Conservation (phyloP, 2,113 vertebrate genomes). For the Anguilla japonica region DNA sequence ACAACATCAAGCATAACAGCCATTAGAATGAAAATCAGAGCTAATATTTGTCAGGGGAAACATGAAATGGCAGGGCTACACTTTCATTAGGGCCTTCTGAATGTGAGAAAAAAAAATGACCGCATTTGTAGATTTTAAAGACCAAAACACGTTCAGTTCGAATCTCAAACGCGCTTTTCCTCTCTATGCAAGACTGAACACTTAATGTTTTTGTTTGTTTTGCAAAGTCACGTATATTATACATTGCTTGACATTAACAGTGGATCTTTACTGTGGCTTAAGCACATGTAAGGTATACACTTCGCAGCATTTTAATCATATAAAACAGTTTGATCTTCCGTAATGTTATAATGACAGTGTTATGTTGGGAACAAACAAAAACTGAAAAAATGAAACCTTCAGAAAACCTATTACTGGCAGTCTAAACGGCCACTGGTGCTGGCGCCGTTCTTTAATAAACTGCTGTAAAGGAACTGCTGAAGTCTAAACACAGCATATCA, state of each 20-base stretch:
- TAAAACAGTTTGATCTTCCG: not conserved
- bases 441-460: not conserved
- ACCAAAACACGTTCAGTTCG: not conserved
- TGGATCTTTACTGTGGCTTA: not conserved
- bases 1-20: not conserved
- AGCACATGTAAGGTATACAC: not conserved
- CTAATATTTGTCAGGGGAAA: not conserved
- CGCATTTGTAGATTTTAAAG: not conserved
- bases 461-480: not conserved
- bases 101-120: not conserved
- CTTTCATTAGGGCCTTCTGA: not conserved
- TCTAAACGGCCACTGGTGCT: not conserved
- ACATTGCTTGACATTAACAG: not conserved
- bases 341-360: not conserved
- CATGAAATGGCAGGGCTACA: not conserved
- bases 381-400: not conserved
- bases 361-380: not conserved
- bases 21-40: not conserved
- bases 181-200: not conserved
- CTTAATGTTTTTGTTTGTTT: not conserved
- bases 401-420: not conserved
- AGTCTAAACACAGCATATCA: not conserved
- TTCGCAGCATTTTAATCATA: not conserved
- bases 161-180: not conserved
- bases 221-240: not conserved